phyloP scores from a whole-genome alignment of 2,888 invertebrate genomes.

The Luffia ferchaultella region DNA sequence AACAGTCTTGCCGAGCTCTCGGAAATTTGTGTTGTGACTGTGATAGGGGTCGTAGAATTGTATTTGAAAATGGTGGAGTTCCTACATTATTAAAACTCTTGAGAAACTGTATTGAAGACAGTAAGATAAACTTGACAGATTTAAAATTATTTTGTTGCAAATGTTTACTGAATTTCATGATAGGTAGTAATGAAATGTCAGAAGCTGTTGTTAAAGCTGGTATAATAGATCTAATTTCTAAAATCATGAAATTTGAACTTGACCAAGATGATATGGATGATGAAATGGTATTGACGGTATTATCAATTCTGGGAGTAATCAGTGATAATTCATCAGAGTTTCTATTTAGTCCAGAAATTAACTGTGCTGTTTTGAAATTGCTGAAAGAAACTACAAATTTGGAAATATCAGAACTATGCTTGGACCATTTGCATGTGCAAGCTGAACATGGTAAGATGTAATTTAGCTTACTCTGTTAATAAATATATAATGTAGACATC shows the following conservation, averaged over 20 bases:
- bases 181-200: constrained; percentile 74
- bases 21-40: constrained; percentile 92
- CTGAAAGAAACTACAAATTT: constrained; percentile 71
- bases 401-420: constrained; percentile 78
- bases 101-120: constrained; percentile 27
- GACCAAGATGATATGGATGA: constrained; percentile 61
- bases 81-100: constrained; percentile 46
- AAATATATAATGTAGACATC: constrained; percentile 1
- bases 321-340: constrained; percentile 70
- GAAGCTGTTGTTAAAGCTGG: constrained; percentile 65
- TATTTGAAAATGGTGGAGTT: constrained; percentile 57
- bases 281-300: constrained; percentile 59
- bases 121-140: constrained; percentile 42
- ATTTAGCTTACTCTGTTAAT: too few relatives aligned
- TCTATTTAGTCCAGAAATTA: constrained; percentile 61
- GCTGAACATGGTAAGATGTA: constrained; percentile 73
- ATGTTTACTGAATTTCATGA: constrained; percentile 80
- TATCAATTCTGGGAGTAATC: constrained; percentile 69
- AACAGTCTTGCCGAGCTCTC: constrained; percentile 82
- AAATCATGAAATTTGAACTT: constrained; percentile 55
- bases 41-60: constrained; percentile 70
- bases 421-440: constrained; percentile 79
- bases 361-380: constrained; percentile 69
- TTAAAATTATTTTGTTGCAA: constrained; percentile 75
- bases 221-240: constrained; percentile 58